phyloP scores from a whole-genome alignment of 2,797 vertebrate species.

The Choloepus didactylus region DNA sequence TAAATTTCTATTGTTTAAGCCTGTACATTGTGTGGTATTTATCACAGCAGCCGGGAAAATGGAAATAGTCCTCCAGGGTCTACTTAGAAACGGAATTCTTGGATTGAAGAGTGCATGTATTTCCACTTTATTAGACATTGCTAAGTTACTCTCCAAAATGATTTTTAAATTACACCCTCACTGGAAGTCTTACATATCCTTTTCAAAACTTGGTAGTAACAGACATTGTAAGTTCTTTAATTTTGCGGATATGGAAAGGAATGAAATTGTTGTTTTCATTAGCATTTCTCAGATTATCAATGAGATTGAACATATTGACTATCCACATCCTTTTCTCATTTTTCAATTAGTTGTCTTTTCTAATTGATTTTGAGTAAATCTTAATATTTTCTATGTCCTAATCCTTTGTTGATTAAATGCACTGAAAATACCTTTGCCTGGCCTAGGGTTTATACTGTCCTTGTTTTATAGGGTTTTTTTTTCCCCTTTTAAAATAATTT shows the following conservation, averaged over 20 bases:
- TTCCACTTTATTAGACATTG: slow-evolving; percentile 39
- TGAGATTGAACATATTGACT: background rate
- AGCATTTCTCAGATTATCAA: background rate
- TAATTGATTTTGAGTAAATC: background rate
- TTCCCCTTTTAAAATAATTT: background rate
- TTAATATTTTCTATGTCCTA: background rate
- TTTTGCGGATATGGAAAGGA: background rate
- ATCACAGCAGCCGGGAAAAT: no score
- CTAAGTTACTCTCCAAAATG: background rate
- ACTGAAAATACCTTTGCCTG: background rate
- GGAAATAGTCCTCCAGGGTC: background rate
- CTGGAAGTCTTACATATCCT: background rate
- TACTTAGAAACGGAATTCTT: slow-evolving; percentile 12
- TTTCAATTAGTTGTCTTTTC: background rate
- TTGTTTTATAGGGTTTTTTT: background rate
- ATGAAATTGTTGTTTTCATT: background rate
- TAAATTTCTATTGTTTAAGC: no score
- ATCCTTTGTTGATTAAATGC: background rate
- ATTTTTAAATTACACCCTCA: background rate
- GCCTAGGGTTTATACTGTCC: background rate
- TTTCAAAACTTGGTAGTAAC: background rate
- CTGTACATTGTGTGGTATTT: no score
- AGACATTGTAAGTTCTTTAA: background rate
- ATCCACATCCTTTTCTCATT: background rate
- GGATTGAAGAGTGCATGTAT: background rate